Conservation (phyloP, 2,888 invertebrate species). For the Eutolmus rufibarbis region DNA sequence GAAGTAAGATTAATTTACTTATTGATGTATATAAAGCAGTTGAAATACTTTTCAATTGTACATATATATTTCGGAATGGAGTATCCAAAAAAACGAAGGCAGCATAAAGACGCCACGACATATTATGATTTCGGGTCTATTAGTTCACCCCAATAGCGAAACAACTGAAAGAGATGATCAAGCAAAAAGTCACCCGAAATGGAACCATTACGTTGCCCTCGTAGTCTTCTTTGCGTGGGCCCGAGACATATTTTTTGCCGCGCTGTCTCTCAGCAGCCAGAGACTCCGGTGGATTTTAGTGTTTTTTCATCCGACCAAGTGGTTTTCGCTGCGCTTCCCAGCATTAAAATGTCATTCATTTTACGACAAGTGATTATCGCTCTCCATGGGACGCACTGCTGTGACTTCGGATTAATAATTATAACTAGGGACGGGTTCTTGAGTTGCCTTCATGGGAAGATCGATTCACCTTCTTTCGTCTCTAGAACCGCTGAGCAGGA, state of each 20-base stretch:
- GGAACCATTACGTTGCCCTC: not conserved
- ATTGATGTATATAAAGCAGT: not conserved
- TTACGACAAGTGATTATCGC: slow-evolving; percentile 25
- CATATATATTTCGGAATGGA: not conserved
- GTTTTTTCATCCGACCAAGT: not conserved
- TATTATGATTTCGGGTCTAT: not conserved
- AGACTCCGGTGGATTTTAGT: not conserved
- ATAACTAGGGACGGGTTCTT: not conserved
- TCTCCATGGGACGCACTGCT: not conserved
- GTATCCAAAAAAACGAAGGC: not conserved
- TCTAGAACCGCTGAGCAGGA: not conserved
- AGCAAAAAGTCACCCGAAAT: not conserved
- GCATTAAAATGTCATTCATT: slow-evolving; percentile 7
- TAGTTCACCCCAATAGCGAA: not conserved
- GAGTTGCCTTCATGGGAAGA: not conserved
- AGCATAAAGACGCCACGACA: not conserved
- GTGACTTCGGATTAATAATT: not conserved
- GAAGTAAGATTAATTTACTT: too few relatives aligned
- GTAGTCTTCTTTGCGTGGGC: not conserved
- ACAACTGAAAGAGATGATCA: not conserved
- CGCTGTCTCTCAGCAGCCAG: not conserved
- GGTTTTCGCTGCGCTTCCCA: not conserved
- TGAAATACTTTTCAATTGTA: not conserved
- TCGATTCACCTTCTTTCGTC: not conserved
- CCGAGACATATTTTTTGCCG: not conserved